A percentile compares a stretch with the other conserved stretches of the same genome.
Conservation (phyloP, 2,113 vertebrate genomes). For the mouse (Mus musculus) region DNA sequence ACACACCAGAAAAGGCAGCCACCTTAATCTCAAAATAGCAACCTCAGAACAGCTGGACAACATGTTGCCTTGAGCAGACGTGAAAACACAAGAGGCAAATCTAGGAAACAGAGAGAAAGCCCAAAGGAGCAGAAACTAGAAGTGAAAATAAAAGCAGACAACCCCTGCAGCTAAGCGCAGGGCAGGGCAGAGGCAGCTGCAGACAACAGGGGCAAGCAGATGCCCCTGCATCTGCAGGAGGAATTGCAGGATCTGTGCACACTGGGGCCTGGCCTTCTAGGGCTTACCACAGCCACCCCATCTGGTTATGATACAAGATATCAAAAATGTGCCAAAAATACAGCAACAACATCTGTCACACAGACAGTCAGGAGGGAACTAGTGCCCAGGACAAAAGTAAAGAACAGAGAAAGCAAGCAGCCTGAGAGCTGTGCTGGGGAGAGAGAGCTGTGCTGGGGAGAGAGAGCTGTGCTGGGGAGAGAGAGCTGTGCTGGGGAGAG, state of each 20-base stretch:
- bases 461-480: too few species aligned
- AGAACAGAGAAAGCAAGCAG: background rate
- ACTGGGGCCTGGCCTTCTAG: background rate
- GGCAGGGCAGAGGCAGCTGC: background rate
- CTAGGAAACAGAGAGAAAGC: background rate
- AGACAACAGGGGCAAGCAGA: background rate
- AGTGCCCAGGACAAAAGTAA: background rate
- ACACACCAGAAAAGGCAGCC: background rate
- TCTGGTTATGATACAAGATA: background rate
- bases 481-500: background rate
- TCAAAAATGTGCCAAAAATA: background rate
- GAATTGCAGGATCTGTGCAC: background rate
- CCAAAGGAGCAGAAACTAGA: background rate
- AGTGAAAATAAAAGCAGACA: background rate
- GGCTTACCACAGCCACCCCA: background rate
- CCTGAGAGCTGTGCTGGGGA: background rate
- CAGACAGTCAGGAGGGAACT: background rate
- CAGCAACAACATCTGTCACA: background rate
- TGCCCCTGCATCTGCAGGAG: background rate
- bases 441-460: too few species aligned
- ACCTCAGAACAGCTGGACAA: background rate
- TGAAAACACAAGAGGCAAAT: background rate
- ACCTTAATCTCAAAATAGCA: background rate
- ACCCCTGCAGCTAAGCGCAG: background rate
- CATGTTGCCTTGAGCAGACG: background rate